These are phyloP conservation scores for Paedocypris micromegethes DNA, from an alignment of 2,797 vertebrate genomes.

Conservation along the genomic window DNA sequence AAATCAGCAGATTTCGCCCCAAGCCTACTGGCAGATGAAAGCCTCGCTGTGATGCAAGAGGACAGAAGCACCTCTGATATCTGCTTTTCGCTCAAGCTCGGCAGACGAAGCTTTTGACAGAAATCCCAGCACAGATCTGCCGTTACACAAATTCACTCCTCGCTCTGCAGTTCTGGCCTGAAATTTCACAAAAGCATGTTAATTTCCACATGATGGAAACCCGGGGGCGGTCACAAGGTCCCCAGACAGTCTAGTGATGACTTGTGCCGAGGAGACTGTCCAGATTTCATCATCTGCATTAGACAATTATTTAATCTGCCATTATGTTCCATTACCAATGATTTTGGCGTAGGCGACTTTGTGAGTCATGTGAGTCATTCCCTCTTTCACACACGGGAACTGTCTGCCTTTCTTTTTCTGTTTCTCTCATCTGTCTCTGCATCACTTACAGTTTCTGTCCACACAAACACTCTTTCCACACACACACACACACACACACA, in stretches of 20 bases:
- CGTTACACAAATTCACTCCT: constrained; percentile 4
- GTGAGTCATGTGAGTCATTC: constrained; percentile 4
- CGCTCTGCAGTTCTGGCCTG: neutral
- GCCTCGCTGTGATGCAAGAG: constrained; percentile 17
- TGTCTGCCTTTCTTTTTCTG: neutral
- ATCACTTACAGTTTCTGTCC: no score
- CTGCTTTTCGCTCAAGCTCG: constrained; percentile 2
- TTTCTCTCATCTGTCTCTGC: neutral
- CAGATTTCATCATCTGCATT: constrained; percentile 15
- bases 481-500: no score
- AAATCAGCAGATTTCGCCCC: constrained; percentile 26
- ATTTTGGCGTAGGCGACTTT: constrained; percentile 3
- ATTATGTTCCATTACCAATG: constrained; percentile 16
- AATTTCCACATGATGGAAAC: neutral
- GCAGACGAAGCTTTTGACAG: constrained; percentile 10
- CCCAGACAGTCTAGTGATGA: constrained; percentile 1
- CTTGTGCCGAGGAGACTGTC: neutral
- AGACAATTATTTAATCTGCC: constrained; percentile 30
- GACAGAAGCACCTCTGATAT: constrained; percentile 18
- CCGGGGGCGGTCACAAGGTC: neutral
- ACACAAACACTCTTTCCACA: no score
- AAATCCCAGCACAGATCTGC: constrained; percentile 1
- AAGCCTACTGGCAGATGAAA: constrained; percentile 15
- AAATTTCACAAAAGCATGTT: neutral
- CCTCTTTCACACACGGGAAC: neutral